Evolutionary conservation across 2,888 invertebrate species (phyloP).

Genomic region (Caenorhabditis wallacei): DNA sequence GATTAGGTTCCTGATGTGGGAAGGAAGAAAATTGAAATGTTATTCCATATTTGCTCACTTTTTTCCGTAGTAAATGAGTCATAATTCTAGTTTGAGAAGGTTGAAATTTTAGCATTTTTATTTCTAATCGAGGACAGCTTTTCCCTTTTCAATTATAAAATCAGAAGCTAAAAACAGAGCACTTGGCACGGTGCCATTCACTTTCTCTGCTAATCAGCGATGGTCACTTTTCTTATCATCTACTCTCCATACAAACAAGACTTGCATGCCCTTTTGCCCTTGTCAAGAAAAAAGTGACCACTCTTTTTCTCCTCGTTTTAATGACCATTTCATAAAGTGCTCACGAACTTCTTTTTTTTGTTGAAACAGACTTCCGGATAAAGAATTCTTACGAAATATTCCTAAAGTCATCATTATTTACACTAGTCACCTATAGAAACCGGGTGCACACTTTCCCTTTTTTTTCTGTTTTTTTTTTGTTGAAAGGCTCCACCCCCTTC

Average conservation of each 20-base stretch:
- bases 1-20: not conserved
- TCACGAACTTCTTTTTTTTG: not conserved
- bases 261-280: conserved; percentile 15
- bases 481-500: conserved; percentile 7
- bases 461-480: not conserved
- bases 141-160: too few species aligned
- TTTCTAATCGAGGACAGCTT: too few species aligned
- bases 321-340: conserved; percentile 39
- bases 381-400: conserved; percentile 47
- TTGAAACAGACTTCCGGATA: not conserved
- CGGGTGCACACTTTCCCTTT: conserved; percentile 16
- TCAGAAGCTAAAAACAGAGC: not conserved
- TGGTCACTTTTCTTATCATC: conserved; percentile 19
- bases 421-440: conserved; percentile 51
- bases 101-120: not conserved
- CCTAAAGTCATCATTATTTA: conserved; percentile 31
- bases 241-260: not conserved
- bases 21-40: not conserved
- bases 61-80: not conserved
- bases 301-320: conserved; percentile 1
- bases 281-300: conserved; percentile 30
- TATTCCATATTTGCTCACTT: not conserved
- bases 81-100: not conserved
- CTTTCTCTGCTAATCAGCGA: conserved; percentile 10
- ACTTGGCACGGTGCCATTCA: conserved; percentile 25